Conservation (phyloP, 1,140 invertebrate species). For the Vollenhovia emeryi region DNA sequence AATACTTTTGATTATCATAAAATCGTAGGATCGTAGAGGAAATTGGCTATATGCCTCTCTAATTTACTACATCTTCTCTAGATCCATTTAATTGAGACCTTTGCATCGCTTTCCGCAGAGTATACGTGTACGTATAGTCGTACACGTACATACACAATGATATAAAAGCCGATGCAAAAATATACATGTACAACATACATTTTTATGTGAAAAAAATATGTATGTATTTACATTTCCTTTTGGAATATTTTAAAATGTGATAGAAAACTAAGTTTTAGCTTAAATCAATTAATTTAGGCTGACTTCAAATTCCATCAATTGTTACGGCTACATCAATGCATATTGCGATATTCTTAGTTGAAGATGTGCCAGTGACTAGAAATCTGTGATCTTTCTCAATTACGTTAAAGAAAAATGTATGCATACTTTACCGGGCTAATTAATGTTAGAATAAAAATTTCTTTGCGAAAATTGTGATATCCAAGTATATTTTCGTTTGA, state of each 20-base stretch:
- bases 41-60: not conserved
- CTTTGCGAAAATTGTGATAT: not conserved
- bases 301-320: not conserved
- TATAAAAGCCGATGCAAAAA: not conserved
- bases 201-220: not conserved
- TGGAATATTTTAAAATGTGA: not conserved
- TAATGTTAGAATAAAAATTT: not conserved
- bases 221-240: not conserved
- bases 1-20: conserved; percentile 23
- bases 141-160: not conserved
- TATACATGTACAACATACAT: not conserved
- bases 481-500: conserved; percentile 4
- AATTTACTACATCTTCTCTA: not conserved
- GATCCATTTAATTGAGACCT: not conserved
- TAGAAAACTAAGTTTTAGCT: not conserved
- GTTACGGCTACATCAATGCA: not conserved
- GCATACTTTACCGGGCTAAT: not conserved
- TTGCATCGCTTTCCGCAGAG: not conserved
- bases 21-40: not conserved
- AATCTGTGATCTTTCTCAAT: not conserved
- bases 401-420: not conserved
- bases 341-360: not conserved
- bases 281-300: conserved; percentile 3
- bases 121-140: not conserved
- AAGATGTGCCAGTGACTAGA: conserved; percentile 32